Conservation (phyloP, 2,888 invertebrate species). For the Stenodera caucasica region DNA sequence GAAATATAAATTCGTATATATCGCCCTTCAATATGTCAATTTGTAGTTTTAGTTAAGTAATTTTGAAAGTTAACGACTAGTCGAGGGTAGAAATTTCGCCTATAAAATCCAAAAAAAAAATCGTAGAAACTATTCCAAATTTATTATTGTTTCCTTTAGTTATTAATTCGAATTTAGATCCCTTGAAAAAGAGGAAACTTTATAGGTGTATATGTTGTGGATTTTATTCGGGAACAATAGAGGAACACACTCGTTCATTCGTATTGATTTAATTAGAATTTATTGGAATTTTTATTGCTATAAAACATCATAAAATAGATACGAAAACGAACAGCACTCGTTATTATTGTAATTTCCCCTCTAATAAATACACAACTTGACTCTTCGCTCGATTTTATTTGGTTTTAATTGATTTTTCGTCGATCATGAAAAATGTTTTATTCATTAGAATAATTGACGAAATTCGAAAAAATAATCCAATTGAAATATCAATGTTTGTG, state of each 20-base stretch:
- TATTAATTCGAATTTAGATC: slow-evolving; percentile 8
- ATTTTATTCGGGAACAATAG: neutral
- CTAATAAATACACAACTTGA: neutral
- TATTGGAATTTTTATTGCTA: slow-evolving; percentile 12
- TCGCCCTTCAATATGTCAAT: too few relatives aligned
- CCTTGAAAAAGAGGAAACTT: neutral
- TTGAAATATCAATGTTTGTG: slow-evolving; percentile 3
- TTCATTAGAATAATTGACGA: slow-evolving; percentile 2
- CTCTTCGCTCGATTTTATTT: neutral
- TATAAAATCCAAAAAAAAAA: too few relatives aligned
- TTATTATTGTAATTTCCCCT: neutral
- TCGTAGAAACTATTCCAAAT: slow-evolving; percentile 14
- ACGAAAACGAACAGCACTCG: neutral
- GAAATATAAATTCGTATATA: too few relatives aligned
- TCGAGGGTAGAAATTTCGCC: too few relatives aligned
- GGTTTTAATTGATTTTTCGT: neutral
- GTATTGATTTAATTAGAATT: slow-evolving; percentile 9
- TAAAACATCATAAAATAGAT: slow-evolving; percentile 7
- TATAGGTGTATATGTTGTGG: too few relatives aligned
- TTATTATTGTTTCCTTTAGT: slow-evolving; percentile 4
- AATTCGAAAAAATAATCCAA: neutral
- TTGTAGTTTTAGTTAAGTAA: too few relatives aligned
- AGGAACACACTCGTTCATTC: neutral
- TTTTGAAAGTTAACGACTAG: too few relatives aligned
- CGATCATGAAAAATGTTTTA: neutral